Evolutionary conservation across 2,888 invertebrate genomes (phyloP).

Genomic region (Leuctra nigra): DNA sequence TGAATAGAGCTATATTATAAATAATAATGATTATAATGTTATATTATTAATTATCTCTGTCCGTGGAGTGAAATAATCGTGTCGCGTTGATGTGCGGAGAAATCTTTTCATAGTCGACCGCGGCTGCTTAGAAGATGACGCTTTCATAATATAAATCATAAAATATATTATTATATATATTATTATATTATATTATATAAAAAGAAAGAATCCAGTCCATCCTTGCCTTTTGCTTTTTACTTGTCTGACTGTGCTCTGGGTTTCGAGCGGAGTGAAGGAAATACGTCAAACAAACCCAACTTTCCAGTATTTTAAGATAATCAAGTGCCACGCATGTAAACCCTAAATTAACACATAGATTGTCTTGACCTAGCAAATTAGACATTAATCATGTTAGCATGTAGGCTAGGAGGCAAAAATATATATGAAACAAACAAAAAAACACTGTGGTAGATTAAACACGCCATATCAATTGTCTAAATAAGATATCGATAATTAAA

Average conservation of each 20-base stretch:
- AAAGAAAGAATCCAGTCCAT: constrained; percentile 30
- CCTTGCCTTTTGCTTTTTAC: constrained; percentile 31
- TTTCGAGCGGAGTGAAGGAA: constrained; percentile 1
- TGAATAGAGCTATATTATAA: constrained; percentile 30
- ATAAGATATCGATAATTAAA: constrained; percentile 24
- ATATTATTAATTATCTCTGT: too few species aligned
- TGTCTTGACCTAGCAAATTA: too few species aligned
- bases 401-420: too few species aligned
- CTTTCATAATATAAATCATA: constrained; percentile 13
- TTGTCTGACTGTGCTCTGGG: constrained; percentile 24
- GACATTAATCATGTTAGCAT: too few species aligned
- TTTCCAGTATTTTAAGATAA: constrained; percentile 62
- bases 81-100: background rate
- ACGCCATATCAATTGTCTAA: constrained; percentile 31
- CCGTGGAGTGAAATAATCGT: background rate
- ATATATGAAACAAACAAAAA: too few species aligned
- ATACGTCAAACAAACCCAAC: constrained; percentile 42
- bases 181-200: constrained; percentile 11
- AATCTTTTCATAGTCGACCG: constrained; percentile 20
- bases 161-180: constrained; percentile 16
- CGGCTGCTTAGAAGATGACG: constrained; percentile 12
- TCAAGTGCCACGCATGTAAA: constrained; percentile 71
- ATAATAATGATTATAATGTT: too few species aligned
- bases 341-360: constrained; percentile 14
- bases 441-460: constrained; percentile 23